Evolutionary conservation across 2,797 vertebrate species (phyloP), one percentile per base, ranked within the genome.

Genomic region (Ficedula albicollis): DNA sequence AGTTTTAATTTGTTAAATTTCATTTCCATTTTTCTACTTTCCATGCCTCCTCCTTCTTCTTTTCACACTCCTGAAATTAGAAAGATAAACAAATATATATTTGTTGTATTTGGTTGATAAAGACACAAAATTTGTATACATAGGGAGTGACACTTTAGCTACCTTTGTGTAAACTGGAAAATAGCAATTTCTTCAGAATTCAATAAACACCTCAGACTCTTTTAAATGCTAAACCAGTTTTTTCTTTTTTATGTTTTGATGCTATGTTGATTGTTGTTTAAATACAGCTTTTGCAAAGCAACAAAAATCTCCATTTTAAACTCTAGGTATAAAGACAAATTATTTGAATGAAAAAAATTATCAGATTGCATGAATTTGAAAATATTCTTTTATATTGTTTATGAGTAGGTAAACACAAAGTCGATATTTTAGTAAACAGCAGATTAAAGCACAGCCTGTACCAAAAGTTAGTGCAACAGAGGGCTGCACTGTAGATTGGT

Each of bases 151-250:
- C 94, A 96, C 93, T 82, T 95, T 55, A 79, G n/a, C 87, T 73
- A 23, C 55, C 29, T 86, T 58, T 86, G 10, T 89, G 46, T 52
- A 87, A 73, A 56, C 15, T 59, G 14, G 26, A 84, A 94, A 93
- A 89, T 11, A 91, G 68, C 6, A 30, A 82, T 32, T 32, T 89
- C 44, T 89, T 84, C 54, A 92, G 79, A 96, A 94, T 87, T 94
- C 67, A 92, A 52, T 84, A 95, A 95, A 91, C 62, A 92, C 49
- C 27, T 77, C 39, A 52, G 19, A 4, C 34, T 66, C 46, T 92
- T 96, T 89, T 63, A 96, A 95, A 89, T 86, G 18, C 32, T 89
- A 30, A 95, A 36, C 4, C 15, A 80, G 7, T 80, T 93, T 93
- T 51, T 48, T 83, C 36, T 93, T 18, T 96, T 96, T 95, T 60